Conservation (phyloP, 1,140 invertebrate genomes). For the Cyclargus thomasi region DNA sequence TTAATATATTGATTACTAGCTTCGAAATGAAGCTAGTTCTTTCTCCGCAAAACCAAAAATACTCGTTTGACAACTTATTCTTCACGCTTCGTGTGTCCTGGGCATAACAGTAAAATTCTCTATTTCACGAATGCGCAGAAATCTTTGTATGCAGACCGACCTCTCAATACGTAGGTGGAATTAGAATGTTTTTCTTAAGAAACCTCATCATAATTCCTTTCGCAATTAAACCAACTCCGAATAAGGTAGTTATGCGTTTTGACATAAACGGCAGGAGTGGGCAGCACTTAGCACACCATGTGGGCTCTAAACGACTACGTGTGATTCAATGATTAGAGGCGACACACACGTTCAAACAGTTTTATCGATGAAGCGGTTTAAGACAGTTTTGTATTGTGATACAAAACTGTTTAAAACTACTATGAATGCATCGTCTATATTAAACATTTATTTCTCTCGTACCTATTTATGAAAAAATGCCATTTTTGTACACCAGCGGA, state of each 20-base stretch:
- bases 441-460: too few relatives aligned
- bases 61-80: too few relatives aligned
- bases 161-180: not conserved
- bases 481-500: too few relatives aligned
- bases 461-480: too few relatives aligned
- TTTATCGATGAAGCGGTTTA: not conserved
- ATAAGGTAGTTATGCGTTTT: constrained; percentile 6
- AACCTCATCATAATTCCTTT: constrained; percentile 6
- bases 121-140: not conserved
- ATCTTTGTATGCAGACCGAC: not conserved
- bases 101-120: not conserved
- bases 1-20: too few relatives aligned
- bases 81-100: not conserved
- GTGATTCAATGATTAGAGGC: not conserved
- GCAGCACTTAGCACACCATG: constrained; percentile 12
- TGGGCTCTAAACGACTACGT: constrained; percentile 5
- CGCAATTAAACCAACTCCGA: not conserved
- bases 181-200: constrained; percentile 2
- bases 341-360: not conserved
- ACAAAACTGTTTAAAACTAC: too few relatives aligned
- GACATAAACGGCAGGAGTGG: constrained; percentile 1
- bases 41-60: too few relatives aligned
- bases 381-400: not conserved
- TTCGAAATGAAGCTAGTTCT: too few relatives aligned
- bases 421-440: too few relatives aligned